These are phyloP conservation scores for Pseudopleuronectes americanus DNA, from an alignment of 2,797 vertebrate genomes.

Conservation along the genomic window DNA sequence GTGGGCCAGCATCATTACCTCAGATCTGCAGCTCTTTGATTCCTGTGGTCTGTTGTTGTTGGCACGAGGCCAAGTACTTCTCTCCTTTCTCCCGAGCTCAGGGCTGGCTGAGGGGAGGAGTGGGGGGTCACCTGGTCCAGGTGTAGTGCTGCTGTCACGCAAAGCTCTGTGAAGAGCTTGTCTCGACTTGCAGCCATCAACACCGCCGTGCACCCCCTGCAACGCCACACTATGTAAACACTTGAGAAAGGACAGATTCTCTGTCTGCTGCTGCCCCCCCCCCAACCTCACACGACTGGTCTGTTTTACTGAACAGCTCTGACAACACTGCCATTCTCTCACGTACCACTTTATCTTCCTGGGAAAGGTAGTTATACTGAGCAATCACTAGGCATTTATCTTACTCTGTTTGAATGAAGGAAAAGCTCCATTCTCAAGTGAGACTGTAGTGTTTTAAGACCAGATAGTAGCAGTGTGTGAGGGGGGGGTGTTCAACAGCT, in stretches of 20 bases:
- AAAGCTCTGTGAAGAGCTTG: slow-evolving; percentile 61
- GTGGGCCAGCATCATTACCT: slow-evolving; percentile 56
- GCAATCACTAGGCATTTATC: slow-evolving; percentile 43
- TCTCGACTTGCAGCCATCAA: slow-evolving; percentile 55
- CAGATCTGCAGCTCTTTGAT: slow-evolving; percentile 67
- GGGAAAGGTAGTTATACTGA: slow-evolving; percentile 1
- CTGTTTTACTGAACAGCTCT: slow-evolving; percentile 23
- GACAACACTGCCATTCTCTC: slow-evolving; percentile 22
- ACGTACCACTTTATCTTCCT: slow-evolving; percentile 1
- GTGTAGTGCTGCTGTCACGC: slow-evolving; percentile 76
- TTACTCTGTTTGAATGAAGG: slow-evolving; percentile 29
- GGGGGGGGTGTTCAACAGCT: slow-evolving; percentile 75
- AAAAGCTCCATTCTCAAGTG: slow-evolving; percentile 31
- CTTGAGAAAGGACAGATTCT: slow-evolving; percentile 3
- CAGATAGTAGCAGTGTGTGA: slow-evolving; percentile 39
- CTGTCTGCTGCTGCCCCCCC: slow-evolving; percentile 1
- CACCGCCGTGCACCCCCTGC: slow-evolving; percentile 9
- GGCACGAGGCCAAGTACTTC: slow-evolving; percentile 63
- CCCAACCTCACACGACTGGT: background rate
- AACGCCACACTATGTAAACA: slow-evolving; percentile 42
- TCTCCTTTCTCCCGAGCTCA: slow-evolving; percentile 48
- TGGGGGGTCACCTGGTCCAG: slow-evolving; percentile 66
- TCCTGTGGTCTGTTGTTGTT: slow-evolving; percentile 64
- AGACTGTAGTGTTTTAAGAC: slow-evolving; percentile 43
- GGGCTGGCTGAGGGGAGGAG: slow-evolving; percentile 31